These are phyloP conservation scores for Aviceda subcristata DNA, from an alignment of 2,113 vertebrate species.

Conservation along the genomic window DNA sequence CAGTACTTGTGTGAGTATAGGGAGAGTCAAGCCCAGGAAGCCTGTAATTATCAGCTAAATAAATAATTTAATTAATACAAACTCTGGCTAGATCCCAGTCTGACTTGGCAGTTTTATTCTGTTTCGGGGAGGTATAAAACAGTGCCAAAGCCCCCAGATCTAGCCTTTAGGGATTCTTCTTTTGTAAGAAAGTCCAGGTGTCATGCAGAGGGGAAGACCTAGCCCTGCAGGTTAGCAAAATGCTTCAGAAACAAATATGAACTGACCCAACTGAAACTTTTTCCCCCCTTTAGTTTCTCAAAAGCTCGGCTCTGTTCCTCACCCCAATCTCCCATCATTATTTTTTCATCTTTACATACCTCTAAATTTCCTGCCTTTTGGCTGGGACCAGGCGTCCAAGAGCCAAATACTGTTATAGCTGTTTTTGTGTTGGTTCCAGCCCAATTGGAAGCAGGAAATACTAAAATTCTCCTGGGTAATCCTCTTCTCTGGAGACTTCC, in stretches of 20 bases:
- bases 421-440: constrained; percentile 53
- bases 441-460: constrained; percentile 66
- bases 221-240: background rate
- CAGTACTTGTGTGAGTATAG: background rate
- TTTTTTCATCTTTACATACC: constrained; percentile 36
- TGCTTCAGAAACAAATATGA: constrained; percentile 3
- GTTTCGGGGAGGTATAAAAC: background rate
- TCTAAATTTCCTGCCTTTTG: constrained; percentile 55
- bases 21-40: background rate
- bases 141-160: background rate
- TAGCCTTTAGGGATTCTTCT: background rate
- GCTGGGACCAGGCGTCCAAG: background rate
- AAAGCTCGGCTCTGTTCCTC: background rate
- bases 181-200: background rate
- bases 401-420: constrained; percentile 47
- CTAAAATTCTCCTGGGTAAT: constrained; percentile 55
- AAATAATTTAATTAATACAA: constrained; percentile 52
- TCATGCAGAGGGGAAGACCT: background rate
- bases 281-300: background rate
- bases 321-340: background rate
- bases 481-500: constrained; percentile 53
- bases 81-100: background rate
- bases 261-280: background rate
- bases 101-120: constrained; percentile 13
- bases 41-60: constrained; percentile 32